Evolutionary conservation across 2,113 vertebrate genomes (phyloP).

Genomic region (Ibidorhyncha struthersii): DNA sequence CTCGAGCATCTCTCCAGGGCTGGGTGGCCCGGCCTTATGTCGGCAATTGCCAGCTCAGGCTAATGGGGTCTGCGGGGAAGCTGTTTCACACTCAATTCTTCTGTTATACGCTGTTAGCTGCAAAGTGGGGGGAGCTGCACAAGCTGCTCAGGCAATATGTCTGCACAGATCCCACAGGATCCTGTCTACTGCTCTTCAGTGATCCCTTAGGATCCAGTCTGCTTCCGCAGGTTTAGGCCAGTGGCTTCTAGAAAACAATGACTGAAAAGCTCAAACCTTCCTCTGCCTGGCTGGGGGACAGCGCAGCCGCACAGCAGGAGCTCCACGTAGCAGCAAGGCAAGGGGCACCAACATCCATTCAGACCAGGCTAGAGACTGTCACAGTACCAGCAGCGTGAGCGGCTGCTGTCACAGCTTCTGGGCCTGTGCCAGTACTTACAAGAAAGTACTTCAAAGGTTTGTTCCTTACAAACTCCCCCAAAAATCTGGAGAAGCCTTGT

Average conservation of each 20-base stretch:
- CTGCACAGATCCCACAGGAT: conserved; percentile 8
- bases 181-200: background rate
- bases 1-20: background rate
- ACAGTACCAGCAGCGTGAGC: background rate
- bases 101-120: background rate
- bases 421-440: background rate
- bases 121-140: background rate
- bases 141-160: conserved; percentile 45
- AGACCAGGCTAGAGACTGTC: background rate
- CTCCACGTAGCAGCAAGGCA: fast-evolving
- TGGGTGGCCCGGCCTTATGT: background rate
- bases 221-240: background rate
- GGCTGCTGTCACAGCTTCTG: background rate
- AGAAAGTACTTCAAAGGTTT: background rate
- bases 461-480: background rate
- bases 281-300: background rate
- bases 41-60: conserved; percentile 23
- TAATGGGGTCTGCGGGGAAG: conserved; percentile 44
- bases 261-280: background rate
- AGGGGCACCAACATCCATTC: fast-evolving
- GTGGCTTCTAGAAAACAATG: background rate
- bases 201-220: conserved; percentile 6
- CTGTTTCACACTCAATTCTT: background rate
- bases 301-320: background rate
- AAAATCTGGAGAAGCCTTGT: background rate